A percentile compares a stretch with the other conserved stretches of the same genome.
Evolutionary conservation across 2,888 invertebrate species (phyloP).

Genomic region (Drosophila mimica): DNA sequence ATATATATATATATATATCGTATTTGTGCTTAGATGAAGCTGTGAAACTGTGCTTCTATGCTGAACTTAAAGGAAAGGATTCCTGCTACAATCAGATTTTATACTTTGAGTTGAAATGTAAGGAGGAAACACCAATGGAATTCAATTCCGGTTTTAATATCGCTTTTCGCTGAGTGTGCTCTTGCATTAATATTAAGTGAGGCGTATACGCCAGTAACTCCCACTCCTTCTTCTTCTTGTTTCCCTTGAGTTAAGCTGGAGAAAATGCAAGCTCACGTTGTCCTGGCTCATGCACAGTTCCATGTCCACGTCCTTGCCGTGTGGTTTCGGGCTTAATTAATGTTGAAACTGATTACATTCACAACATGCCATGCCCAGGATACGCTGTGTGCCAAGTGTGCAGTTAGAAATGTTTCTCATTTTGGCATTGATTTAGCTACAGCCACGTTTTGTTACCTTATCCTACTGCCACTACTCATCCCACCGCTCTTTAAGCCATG

Average conservation of each 20-base stretch:
- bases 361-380: slow-evolving; percentile 15
- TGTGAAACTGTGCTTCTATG: background rate
- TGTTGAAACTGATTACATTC: slow-evolving; percentile 62
- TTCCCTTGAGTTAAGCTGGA: slow-evolving; percentile 33
- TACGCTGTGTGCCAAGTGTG: slow-evolving; percentile 19
- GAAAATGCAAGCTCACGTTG: slow-evolving; percentile 60
- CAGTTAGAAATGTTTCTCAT: slow-evolving; percentile 56
- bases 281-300: slow-evolving; percentile 20
- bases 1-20: background rate
- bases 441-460: slow-evolving; percentile 1
- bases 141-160: background rate
- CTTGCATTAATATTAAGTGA: slow-evolving; percentile 24
- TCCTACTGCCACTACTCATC: background rate
- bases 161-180: slow-evolving; percentile 4
- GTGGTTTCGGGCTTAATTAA: slow-evolving; percentile 71
- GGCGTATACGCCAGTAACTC: background rate
- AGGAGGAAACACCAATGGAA: background rate
- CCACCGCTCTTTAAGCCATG: background rate
- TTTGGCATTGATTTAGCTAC: slow-evolving; percentile 71
- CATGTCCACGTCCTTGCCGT: slow-evolving; percentile 53
- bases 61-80: background rate
- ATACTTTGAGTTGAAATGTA: background rate
- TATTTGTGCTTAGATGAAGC: background rate
- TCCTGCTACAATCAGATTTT: background rate
- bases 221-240: background rate